Base-by-base conservation (phyloP, 2,797 vertebrate species). In the Tarsius wallacei region DNA sequence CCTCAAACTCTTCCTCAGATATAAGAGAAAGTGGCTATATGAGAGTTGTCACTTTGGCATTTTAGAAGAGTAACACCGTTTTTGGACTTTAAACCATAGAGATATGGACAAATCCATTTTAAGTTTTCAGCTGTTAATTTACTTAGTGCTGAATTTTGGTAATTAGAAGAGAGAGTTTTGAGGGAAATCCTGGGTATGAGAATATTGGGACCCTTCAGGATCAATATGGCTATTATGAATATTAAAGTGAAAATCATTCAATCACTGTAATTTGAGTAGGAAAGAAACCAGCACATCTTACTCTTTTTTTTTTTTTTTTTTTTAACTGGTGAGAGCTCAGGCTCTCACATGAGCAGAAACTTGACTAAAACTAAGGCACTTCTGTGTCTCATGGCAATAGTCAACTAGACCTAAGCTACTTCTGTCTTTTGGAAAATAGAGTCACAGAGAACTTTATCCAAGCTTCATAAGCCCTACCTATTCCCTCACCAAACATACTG, bases 231-330 rank as follows among this genome's bases (percentile, higher is more conserved):
- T 95, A 4, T 70, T 78, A 12, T n/a, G 51, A 77, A 68, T 89
- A 31, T 86, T 71, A n/a, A 61, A 47, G 26, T 68, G 22, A 87
- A 84, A 84, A 42, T 93, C 22, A 81, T 7, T 80, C 21, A 59
- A 1, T 94, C 28, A 93, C 59, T 93, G 55, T 17, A 57, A 47
- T 77, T 84, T 83, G 0, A 87, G 16, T 94, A 92, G 59, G 31
- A 73, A 87, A 92, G 78, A 95, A 97, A 55, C 19, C 17, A 64
- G 76, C 73, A 81, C 26, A 22, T 86, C 66, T 88, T 92, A 36
- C 13, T 42, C 42, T 42, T 42, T 42, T 42, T 42, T 42, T 42
- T 42, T 42, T 42, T 42, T 42, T 42, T 42, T 42, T 42, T 42
- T 42, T 42, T 42, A 5, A 42, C 42, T 42, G 42, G 42, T 42